These are phyloP conservation scores for Chlorops oryzae DNA, from an alignment of 1,140 invertebrate genomes.

Conservation along the genomic window DNA sequence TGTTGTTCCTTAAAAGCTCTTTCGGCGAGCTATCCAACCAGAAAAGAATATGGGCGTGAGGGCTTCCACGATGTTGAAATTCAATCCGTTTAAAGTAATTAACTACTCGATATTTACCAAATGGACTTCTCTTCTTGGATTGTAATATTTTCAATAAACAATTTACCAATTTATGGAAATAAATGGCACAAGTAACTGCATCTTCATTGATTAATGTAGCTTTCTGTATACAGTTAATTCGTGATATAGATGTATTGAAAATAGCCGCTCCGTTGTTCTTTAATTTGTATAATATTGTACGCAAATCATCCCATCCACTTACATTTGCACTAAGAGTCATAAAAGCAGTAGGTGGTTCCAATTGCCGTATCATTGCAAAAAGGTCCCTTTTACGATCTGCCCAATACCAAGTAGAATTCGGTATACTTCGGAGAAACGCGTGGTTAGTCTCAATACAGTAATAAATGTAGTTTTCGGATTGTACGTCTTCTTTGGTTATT, in stretches of 20 bases:
- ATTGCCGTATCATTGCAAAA: slow-evolving; percentile 47
- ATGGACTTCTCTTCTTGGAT: slow-evolving; percentile 23
- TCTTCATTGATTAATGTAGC: slow-evolving; percentile 43
- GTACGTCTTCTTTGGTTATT: slow-evolving; percentile 23
- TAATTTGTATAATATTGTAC: slow-evolving; percentile 43
- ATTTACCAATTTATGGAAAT: slow-evolving; percentile 42
- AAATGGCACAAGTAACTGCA: slow-evolving; percentile 47
- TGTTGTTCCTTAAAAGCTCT: slow-evolving; percentile 1
- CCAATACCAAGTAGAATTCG: slow-evolving; percentile 38
- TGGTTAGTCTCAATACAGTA: slow-evolving; percentile 10
- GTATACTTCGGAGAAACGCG: slow-evolving; percentile 25
- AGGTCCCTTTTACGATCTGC: slow-evolving; percentile 40
- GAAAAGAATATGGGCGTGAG: slow-evolving; percentile 30
- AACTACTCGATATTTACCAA: slow-evolving; percentile 31
- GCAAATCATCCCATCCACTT: slow-evolving; percentile 42
- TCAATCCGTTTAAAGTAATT: slow-evolving; percentile 46
- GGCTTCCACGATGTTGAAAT: slow-evolving; percentile 49
- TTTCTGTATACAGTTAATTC: slow-evolving; percentile 30
- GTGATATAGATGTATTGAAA: slow-evolving; percentile 15
- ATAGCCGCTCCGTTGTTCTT: slow-evolving; percentile 28
- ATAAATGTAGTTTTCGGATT: slow-evolving; percentile 27
- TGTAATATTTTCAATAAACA: slow-evolving; percentile 6
- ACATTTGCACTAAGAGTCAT: slow-evolving; percentile 44
- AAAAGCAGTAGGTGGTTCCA: slow-evolving; percentile 39
- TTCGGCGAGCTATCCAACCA: slow-evolving; percentile 27